Evolutionary conservation across 2,888 invertebrate genomes (phyloP).

Genomic region (Doris montereyensis): DNA sequence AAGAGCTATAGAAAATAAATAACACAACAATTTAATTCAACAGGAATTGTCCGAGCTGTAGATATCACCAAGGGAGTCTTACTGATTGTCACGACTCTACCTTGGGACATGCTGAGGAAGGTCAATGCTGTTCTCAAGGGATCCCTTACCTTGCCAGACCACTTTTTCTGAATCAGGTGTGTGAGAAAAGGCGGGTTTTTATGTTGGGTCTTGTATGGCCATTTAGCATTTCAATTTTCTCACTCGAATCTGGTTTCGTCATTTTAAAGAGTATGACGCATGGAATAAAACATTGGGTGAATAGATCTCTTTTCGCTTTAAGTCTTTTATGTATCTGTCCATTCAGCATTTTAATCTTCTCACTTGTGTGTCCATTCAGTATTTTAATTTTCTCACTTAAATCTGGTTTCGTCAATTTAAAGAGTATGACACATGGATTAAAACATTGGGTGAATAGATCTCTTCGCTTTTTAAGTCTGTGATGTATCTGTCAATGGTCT

Average conservation of each 20-base stretch:
- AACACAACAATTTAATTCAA: neutral
- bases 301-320: neutral
- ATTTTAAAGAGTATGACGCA: too few relatives aligned
- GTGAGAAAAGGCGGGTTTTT: neutral
- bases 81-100: constrained; percentile 61
- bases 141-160: constrained; percentile 58
- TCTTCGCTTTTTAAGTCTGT: too few relatives aligned
- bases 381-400: too few relatives aligned
- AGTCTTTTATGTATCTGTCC: too few relatives aligned
- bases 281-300: neutral
- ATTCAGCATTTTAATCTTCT: too few relatives aligned
- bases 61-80: constrained; percentile 55
- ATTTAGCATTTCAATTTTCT: neutral
- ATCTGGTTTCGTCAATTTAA: too few relatives aligned
- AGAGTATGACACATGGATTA: too few relatives aligned
- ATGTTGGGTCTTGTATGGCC: neutral
- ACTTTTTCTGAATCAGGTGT: constrained; percentile 59
- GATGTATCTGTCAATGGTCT: too few relatives aligned
- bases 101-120: constrained; percentile 45
- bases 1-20: neutral
- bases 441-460: too few relatives aligned
- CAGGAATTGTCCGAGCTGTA: constrained; percentile 65
- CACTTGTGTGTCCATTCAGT: too few relatives aligned
- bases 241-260: too few relatives aligned
- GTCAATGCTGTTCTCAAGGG: constrained; percentile 66